Evolutionary conservation across 2,113 vertebrate genomes (phyloP).

Genomic region (Lucifuga dentata): DNA sequence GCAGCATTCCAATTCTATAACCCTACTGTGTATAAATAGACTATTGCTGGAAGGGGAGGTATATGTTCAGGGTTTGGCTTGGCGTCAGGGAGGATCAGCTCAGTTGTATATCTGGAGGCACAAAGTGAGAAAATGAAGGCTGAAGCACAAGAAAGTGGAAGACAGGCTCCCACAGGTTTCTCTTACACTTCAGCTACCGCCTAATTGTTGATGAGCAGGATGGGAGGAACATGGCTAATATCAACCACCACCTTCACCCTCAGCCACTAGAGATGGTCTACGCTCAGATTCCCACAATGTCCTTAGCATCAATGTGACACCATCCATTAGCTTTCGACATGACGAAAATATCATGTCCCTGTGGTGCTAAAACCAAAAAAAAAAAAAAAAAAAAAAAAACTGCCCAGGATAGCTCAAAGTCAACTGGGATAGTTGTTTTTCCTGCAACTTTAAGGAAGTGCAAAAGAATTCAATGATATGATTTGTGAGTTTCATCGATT

Average conservation of each 20-base stretch:
- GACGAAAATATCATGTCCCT: background rate
- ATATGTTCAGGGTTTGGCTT: slow-evolving; percentile 53
- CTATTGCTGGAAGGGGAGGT: slow-evolving; percentile 40
- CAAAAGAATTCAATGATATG: background rate
- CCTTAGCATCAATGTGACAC: slow-evolving; percentile 3
- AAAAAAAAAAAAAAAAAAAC: too few relatives aligned
- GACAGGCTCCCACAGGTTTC: slow-evolving; percentile 69
- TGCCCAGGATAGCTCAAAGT: background rate
- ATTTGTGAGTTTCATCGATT: slow-evolving; percentile 22
- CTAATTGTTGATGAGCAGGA: background rate
- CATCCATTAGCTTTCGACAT: background rate
- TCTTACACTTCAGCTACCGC: slow-evolving; percentile 14
- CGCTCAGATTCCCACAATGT: background rate
- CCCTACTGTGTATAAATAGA: slow-evolving; percentile 44
- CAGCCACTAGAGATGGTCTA: background rate
- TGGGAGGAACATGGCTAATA: slow-evolving; percentile 15
- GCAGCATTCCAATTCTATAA: slow-evolving; percentile 40
- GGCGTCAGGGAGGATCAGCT: slow-evolving; percentile 59
- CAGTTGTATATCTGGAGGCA: slow-evolving; percentile 58
- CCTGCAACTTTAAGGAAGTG: background rate
- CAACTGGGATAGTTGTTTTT: background rate
- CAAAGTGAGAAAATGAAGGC: slow-evolving; percentile 31
- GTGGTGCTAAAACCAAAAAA: too few relatives aligned
- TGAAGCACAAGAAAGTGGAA: slow-evolving; percentile 31
- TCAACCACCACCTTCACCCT: slow-evolving; percentile 3